These are phyloP conservation scores for Corythoichthys haematopterus DNA, from an alignment of 2,113 vertebrate genomes.

Conservation along the genomic window DNA sequence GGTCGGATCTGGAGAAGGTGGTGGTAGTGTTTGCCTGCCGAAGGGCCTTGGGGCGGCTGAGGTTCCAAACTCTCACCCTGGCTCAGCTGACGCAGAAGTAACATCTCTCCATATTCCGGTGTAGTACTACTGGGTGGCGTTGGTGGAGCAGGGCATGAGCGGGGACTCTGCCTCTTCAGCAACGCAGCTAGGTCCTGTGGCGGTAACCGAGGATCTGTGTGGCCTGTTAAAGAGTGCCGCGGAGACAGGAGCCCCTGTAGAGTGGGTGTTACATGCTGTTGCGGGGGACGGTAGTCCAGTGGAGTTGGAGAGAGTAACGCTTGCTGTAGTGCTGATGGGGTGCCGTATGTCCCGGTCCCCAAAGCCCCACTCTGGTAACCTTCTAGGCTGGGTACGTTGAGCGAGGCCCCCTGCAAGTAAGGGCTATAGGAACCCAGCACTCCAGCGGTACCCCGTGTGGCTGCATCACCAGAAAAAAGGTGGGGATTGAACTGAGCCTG, in stretches of 20 bases:
- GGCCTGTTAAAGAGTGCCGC: conserved; percentile 91
- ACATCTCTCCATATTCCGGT: conserved; percentile 84
- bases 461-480: conserved; percentile 71
- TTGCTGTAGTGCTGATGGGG: conserved; percentile 89
- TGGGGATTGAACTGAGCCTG: conserved; percentile 88
- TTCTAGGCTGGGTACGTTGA: conserved; percentile 78
- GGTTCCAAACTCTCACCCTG: conserved; percentile 80
- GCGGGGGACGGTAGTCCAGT: conserved; percentile 83
- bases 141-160: conserved; percentile 62
- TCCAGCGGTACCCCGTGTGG: conserved; percentile 54
- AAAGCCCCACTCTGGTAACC: conserved; percentile 76
- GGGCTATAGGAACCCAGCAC: conserved; percentile 70
- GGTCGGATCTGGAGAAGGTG: conserved; percentile 88
- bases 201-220: conserved; percentile 85
- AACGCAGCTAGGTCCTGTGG: conserved; percentile 87
- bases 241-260: conserved; percentile 95
- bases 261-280: conserved; percentile 90
- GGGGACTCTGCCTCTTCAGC: conserved; percentile 80
- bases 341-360: conserved; percentile 52
- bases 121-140: conserved; percentile 42
- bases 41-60: conserved; percentile 55
- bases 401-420: conserved; percentile 75
- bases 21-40: conserved; percentile 79
- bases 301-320: conserved; percentile 93
- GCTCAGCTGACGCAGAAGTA: conserved; percentile 83